These are phyloP conservation scores for Fulica atra DNA, from an alignment of 2,113 vertebrate species.

Conservation along the genomic window DNA sequence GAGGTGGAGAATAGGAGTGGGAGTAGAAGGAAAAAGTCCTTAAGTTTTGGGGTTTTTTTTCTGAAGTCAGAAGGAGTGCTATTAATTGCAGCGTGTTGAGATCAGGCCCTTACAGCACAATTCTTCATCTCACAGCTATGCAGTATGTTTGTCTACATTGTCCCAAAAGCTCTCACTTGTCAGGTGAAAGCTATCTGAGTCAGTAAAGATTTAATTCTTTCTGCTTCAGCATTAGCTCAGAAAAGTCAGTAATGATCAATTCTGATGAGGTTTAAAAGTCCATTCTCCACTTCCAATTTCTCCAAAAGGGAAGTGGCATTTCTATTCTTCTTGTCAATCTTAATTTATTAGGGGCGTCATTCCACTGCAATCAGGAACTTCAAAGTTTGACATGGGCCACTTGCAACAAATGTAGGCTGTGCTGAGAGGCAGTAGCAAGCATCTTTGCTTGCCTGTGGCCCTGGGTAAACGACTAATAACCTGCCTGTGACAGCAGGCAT, in stretches of 20 bases:
- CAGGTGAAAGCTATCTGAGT: not conserved
- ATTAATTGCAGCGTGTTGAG: not conserved
- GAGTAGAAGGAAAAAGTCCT: slow-evolving; percentile 36
- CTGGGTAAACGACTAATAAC: not conserved
- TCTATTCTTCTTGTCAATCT: not conserved
- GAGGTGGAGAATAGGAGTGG: slow-evolving; percentile 62
- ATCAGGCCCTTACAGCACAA: not conserved
- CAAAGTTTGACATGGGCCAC: not conserved
- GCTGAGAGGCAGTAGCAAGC: not conserved
- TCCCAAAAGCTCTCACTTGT: not conserved
- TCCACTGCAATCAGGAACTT: not conserved
- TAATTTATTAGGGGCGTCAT: not conserved
- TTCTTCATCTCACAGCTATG: not conserved
- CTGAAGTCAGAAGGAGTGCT: not conserved
- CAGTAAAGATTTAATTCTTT: not conserved
- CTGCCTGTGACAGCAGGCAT: not conserved
- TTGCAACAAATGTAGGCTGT: not conserved
- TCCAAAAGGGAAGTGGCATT: not conserved
- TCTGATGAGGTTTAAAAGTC: not conserved
- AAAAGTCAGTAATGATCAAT: not conserved
- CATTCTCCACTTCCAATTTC: not conserved
- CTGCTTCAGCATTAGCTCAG: not conserved
- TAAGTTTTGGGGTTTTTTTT: not conserved
- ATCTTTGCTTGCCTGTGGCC: not conserved
- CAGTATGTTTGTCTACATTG: not conserved